Percentiles rank a stretch among this genome's conserved stretches.
Conservation (phyloP, 1,140 invertebrate species). For the Drosophila obscura region DNA sequence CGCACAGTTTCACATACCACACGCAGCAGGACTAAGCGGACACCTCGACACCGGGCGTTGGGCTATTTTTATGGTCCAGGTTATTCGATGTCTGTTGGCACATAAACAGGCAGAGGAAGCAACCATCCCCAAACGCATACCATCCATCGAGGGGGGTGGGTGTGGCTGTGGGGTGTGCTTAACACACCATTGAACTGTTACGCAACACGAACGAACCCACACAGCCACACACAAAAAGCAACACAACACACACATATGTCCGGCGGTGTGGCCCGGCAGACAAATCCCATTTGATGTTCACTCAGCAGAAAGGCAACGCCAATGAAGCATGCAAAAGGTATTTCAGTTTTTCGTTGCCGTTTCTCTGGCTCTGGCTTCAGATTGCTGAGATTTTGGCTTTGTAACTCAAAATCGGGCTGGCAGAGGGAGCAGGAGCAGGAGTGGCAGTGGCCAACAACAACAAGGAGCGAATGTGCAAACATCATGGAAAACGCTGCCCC, state of each 20-base stretch:
- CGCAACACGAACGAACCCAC: conserved; percentile 59
- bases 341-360: conserved; percentile 67
- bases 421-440: not conserved
- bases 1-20: conserved; percentile 45
- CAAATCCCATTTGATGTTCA: conserved; percentile 83
- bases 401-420: conserved; percentile 76
- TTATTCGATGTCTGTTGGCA: conserved; percentile 61
- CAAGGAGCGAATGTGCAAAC: conserved; percentile 79
- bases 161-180: conserved; percentile 56
- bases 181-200: conserved; percentile 79
- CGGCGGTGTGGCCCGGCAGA: conserved; percentile 49
- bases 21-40: conserved; percentile 32
- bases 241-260: conserved; percentile 58
- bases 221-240: conserved; percentile 6
- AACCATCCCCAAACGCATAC: conserved; percentile 8
- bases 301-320: conserved; percentile 81
- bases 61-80: conserved; percentile 59
- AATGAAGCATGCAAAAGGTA: conserved; percentile 83
- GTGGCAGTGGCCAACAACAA: conserved; percentile 20
- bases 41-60: conserved; percentile 38
- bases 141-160: conserved; percentile 44
- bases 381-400: conserved; percentile 77
- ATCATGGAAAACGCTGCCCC: conserved; percentile 68
- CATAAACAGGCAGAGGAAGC: conserved; percentile 54
- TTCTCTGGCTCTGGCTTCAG: conserved; percentile 27